Evolutionary conservation across 2,113 vertebrate genomes (phyloP).

Genomic region (Agapornis roseicollis): DNA sequence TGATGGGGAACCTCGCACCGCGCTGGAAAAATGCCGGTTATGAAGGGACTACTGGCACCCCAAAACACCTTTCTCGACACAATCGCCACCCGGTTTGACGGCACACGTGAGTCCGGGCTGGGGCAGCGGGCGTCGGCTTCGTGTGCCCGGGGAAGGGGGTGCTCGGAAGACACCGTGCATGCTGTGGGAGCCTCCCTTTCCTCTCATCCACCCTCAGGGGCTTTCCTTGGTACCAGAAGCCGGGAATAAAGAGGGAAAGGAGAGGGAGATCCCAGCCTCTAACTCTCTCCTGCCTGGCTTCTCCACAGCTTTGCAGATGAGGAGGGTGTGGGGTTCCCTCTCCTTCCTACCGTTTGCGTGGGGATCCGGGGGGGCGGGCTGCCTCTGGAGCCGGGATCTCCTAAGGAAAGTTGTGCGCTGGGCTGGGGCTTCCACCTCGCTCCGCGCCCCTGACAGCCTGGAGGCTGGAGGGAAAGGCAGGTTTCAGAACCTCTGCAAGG

Average conservation of each 20-base stretch:
- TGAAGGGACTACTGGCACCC: constrained; percentile 98
- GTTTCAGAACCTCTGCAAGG: neutral
- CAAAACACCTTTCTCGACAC: constrained; percentile 99
- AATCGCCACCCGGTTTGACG: constrained; percentile 97
- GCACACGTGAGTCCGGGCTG: constrained; percentile 91
- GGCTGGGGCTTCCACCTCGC: neutral
- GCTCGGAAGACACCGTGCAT: rapidly evolving
- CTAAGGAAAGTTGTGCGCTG: neutral
- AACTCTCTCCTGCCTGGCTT: neutral
- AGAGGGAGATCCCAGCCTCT: neutral
- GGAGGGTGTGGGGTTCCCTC: neutral
- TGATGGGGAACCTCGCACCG: constrained; percentile 91
- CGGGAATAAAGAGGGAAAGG: neutral
- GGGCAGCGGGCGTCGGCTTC: neutral
- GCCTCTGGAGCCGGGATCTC: neutral
- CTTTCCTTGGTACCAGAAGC: neutral
- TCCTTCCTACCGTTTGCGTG: rapidly evolving
- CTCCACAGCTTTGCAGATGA: neutral
- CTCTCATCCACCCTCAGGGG: neutral
- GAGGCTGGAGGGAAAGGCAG: neutral
- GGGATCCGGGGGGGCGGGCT: neutral
- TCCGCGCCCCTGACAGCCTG: neutral
- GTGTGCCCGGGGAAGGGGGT: neutral
- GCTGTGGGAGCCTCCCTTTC: neutral
- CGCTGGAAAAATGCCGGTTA: constrained; percentile 96